phyloP scores from a whole-genome alignment of 2,113 vertebrate genomes.

The Malurus melanocephalus region DNA sequence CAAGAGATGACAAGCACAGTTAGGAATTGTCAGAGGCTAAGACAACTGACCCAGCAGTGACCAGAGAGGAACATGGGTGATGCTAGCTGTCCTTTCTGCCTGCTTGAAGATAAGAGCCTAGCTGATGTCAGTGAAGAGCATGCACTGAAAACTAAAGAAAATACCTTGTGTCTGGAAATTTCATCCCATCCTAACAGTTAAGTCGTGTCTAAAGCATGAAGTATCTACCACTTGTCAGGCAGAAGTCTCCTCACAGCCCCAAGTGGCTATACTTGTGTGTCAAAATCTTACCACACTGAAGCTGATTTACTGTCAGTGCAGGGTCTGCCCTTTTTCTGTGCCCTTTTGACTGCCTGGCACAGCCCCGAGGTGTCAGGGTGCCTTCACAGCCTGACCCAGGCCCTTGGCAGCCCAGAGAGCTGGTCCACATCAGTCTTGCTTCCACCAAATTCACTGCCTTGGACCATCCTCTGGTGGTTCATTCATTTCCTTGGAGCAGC shows the following conservation, averaged over 20 bases:
- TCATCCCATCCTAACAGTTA: background rate
- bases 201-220: background rate
- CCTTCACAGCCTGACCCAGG: background rate
- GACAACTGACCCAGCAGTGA: background rate
- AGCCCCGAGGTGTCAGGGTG: accelerated
- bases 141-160: background rate
- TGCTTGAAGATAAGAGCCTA: background rate
- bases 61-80: background rate
- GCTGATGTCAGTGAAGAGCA: background rate
- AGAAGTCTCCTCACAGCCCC: background rate
- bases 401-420: background rate
- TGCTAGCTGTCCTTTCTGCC: background rate
- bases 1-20: background rate
- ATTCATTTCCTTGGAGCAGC: background rate
- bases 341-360: background rate
- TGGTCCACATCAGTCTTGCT: background rate
- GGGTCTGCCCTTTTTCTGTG: background rate
- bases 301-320: background rate
- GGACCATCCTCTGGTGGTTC: background rate
- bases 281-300: background rate
- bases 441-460: background rate
- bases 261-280: background rate
- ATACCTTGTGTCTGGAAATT: background rate
- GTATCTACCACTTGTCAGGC: background rate
- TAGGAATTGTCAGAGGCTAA: background rate